Evolutionary conservation across 1,140 invertebrate genomes (phyloP).

Genomic region (Cotesia typhae): DNA sequence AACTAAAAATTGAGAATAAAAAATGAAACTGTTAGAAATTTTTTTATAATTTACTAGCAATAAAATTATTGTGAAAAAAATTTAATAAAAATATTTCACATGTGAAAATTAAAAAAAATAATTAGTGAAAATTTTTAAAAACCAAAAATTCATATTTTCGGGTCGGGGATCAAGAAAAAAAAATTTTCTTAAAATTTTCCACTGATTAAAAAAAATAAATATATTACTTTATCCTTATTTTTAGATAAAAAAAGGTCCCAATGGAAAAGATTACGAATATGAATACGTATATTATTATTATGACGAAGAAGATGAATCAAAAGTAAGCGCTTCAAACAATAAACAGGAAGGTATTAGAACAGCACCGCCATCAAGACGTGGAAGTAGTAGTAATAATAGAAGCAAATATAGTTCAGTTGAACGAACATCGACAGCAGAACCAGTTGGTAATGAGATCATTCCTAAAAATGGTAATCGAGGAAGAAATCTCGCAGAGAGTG

Average conservation of each 20-base stretch:
- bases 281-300: slow-evolving; percentile 93
- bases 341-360: slow-evolving; percentile 69
- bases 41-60: too few relatives aligned
- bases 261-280: slow-evolving; percentile 90
- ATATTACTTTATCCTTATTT: not conserved
- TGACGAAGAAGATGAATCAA: slow-evolving; percentile 78
- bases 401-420: slow-evolving; percentile 76
- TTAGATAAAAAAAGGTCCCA: slow-evolving; percentile 88
- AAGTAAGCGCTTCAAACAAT: slow-evolving; percentile 63
- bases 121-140: too few relatives aligned
- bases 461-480: slow-evolving; percentile 68
- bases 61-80: too few relatives aligned
- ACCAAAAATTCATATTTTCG: too few relatives aligned
- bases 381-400: slow-evolving; percentile 54
- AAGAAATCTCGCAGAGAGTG: slow-evolving; percentile 67
- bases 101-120: too few relatives aligned
- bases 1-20: too few relatives aligned
- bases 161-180: too few relatives aligned
- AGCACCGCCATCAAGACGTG: slow-evolving; percentile 52
- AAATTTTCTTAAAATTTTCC: too few relatives aligned
- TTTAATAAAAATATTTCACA: too few relatives aligned
- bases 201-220: slow-evolving; percentile 3
- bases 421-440: slow-evolving; percentile 69
- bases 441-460: slow-evolving; percentile 74
- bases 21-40: too few relatives aligned